phyloP scores from a whole-genome alignment of 2,113 vertebrate species.

The Erinaceus europaeus region DNA sequence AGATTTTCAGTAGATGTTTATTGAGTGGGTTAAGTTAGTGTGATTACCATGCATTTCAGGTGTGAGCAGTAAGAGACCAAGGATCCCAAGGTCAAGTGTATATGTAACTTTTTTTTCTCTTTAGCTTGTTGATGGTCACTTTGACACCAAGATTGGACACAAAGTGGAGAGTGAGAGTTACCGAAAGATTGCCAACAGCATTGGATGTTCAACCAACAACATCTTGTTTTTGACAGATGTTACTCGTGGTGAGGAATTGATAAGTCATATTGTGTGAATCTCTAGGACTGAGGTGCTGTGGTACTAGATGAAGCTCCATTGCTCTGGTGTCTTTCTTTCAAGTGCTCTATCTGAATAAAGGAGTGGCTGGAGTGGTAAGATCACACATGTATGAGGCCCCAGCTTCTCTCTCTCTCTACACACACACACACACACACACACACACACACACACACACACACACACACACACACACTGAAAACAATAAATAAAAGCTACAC shows the following conservation, averaged over 20 bases:
- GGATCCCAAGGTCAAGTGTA: background rate
- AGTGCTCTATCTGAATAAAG: too few relatives aligned
- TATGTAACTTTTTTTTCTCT: constrained; percentile 29
- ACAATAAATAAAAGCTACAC: too few relatives aligned
- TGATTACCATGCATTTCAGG: background rate
- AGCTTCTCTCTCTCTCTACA: too few relatives aligned
- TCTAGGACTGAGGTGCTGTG: background rate
- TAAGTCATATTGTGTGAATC: constrained; percentile 51
- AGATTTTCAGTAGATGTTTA: constrained; percentile 13
- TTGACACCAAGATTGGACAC: constrained; percentile 93
- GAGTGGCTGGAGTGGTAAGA: too few relatives aligned
- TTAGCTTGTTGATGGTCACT: constrained; percentile 95
- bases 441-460: too few relatives aligned
- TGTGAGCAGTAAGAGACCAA: background rate
- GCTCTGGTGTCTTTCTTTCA: too few relatives aligned
- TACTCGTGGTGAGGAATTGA: constrained; percentile 84
- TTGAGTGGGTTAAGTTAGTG: background rate
- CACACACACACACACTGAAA: too few relatives aligned
- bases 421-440: too few relatives aligned
- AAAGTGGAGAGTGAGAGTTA: constrained; percentile 97
- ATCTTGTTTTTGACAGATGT: constrained; percentile 96
- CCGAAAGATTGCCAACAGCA: constrained; percentile 88
- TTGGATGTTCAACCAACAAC: constrained; percentile 91
- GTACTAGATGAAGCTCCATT: too few relatives aligned
- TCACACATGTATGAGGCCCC: too few relatives aligned